A percentile compares a stretch with the other conserved stretches of the same genome.
phyloP scores from a whole-genome alignment of 2,113 vertebrate genomes.

The Festucalex cinctus region DNA sequence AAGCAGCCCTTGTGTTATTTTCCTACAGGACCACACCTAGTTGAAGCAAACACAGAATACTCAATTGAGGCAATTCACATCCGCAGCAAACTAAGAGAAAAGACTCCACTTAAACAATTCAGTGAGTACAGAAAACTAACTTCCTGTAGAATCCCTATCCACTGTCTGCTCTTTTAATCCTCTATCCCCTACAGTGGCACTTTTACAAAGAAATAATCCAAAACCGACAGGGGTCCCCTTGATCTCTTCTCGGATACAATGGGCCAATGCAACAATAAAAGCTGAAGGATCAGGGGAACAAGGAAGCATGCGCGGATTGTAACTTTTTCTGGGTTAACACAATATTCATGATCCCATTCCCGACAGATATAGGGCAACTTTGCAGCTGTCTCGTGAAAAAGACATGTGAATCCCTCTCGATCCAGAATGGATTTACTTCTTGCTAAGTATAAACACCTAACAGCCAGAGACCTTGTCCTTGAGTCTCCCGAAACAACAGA shows the following conservation, averaged over 20 bases:
- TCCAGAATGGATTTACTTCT: constrained; percentile 40
- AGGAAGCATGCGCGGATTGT: constrained; percentile 58
- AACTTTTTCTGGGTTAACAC: constrained; percentile 68
- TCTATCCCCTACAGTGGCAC: constrained; percentile 63
- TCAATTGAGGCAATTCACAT: constrained; percentile 4
- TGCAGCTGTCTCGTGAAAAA: constrained; percentile 46
- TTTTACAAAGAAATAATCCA: constrained; percentile 68
- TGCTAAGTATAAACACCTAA: constrained; percentile 52
- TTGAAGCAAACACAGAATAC: constrained; percentile 17
- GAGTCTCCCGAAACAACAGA: constrained; percentile 21
- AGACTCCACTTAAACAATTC: constrained; percentile 42
- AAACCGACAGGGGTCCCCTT: constrained; percentile 66
- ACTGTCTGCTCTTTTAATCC: constrained; percentile 69
- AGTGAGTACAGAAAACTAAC: constrained; percentile 45
- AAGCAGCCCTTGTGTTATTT: constrained; percentile 24
- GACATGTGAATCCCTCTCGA: constrained; percentile 38
- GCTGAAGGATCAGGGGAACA: constrained; percentile 66
- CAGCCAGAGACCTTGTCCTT: constrained; percentile 24
- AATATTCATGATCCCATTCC: constrained; percentile 65
- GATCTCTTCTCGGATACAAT: constrained; percentile 66
- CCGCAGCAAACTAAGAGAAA: constrained; percentile 24
- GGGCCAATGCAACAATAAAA: constrained; percentile 67
- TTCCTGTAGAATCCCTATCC: constrained; percentile 60
- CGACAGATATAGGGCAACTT: constrained; percentile 53
- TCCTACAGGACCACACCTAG: constrained; percentile 6